Conservation (phyloP, 2,797 vertebrate species). For the Syndactyla subalaris region DNA sequence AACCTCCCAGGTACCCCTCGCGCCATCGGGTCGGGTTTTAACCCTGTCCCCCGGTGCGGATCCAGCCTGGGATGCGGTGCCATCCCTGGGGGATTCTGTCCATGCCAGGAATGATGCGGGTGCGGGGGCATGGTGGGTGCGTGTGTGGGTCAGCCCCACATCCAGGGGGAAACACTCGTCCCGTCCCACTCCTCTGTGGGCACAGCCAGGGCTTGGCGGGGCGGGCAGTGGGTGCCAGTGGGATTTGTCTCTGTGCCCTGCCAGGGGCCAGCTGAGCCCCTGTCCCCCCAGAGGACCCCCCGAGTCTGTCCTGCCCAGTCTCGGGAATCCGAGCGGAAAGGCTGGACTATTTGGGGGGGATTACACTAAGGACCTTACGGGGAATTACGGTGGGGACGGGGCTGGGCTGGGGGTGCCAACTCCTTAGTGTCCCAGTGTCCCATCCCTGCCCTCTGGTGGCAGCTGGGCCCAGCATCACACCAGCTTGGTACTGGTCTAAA, state of each 20-base stretch:
- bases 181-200: fast-evolving
- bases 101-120: fast-evolving
- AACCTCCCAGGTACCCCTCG: conserved; percentile 5
- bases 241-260: not conserved
- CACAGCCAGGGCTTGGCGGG: not conserved
- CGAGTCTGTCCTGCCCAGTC: not conserved
- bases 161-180: fast-evolving
- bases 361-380: not conserved
- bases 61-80: not conserved
- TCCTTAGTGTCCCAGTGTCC: not conserved
- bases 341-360: not conserved
- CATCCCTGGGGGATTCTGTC: not conserved
- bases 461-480: not conserved
- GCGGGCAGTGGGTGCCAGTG: fast-evolving
- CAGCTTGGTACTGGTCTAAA: not conserved
- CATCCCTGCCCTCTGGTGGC: conserved; percentile 46
- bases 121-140: too few relatives aligned
- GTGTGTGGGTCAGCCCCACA: not conserved
- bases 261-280: not conserved
- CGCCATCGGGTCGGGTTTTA: not conserved
- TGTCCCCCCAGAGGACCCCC: not conserved
- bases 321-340: not conserved
- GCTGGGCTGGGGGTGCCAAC: not conserved
- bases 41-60: not conserved
- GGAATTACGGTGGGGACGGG: not conserved